Conservation (phyloP, 2,113 vertebrate genomes). For the Oreochromis tanganicae region DNA sequence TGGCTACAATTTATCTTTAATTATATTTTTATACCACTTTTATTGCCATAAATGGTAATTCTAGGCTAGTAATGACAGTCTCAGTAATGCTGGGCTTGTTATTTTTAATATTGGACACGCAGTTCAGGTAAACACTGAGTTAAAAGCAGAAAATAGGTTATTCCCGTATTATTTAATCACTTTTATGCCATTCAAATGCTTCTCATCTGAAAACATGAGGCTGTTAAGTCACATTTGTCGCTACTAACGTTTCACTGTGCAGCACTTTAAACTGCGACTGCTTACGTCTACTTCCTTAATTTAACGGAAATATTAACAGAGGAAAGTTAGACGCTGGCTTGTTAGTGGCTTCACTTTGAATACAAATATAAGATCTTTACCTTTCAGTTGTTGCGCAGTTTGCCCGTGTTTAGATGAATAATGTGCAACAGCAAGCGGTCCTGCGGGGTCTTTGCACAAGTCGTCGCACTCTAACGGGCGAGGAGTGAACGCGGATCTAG, state of each 20-base stretch:
- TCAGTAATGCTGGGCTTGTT: background rate
- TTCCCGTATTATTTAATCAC: background rate
- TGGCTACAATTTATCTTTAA: background rate
- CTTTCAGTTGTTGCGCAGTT: background rate
- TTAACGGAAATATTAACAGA: background rate
- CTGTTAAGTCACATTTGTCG: background rate
- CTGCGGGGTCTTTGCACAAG: background rate
- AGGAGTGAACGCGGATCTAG: constrained; percentile 5
- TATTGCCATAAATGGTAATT: background rate
- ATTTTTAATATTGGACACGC: background rate
- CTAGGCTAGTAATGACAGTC: background rate
- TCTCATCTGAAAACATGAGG: background rate
- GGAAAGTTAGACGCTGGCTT: background rate
- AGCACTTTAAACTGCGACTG: background rate
- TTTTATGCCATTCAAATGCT: background rate
- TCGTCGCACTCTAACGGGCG: background rate
- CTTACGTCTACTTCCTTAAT: constrained; percentile 23
- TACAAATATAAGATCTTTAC: background rate
- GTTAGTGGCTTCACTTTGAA: background rate
- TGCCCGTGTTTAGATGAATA: background rate
- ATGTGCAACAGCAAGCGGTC: background rate
- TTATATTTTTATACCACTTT: background rate
- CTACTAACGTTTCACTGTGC: background rate
- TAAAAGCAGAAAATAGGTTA: background rate
- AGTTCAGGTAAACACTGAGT: background rate